These are phyloP conservation scores for Gorsachius goisagi DNA, from an alignment of 2,113 vertebrate species.

Conservation along the genomic window DNA sequence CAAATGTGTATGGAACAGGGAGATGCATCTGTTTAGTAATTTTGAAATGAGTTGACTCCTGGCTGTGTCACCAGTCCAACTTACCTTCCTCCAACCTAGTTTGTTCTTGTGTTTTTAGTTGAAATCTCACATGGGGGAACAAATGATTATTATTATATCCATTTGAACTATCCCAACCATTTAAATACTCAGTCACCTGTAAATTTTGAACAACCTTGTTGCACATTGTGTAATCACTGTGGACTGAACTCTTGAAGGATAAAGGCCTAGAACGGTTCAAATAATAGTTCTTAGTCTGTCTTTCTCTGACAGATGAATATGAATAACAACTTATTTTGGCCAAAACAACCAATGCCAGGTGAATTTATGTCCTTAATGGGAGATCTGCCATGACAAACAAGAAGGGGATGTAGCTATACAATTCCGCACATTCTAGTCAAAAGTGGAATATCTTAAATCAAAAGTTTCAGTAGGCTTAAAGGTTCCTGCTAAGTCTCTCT, in stretches of 20 bases:
- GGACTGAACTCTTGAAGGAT: background rate
- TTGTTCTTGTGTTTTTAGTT: background rate
- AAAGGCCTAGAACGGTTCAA: background rate
- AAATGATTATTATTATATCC: background rate
- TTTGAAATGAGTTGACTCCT: background rate
- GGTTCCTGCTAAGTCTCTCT: background rate
- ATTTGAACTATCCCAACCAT: background rate
- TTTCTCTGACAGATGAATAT: background rate
- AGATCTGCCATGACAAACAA: slow-evolving; percentile 48
- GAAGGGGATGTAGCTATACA: background rate
- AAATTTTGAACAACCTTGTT: background rate
- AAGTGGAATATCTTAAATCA: slow-evolving; percentile 20
- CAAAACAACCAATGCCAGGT: background rate
- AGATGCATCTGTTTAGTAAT: background rate
- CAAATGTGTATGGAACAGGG: background rate
- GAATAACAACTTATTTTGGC: slow-evolving; percentile 23
- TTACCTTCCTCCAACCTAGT: background rate
- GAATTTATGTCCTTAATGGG: slow-evolving; percentile 35
- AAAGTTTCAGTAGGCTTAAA: background rate
- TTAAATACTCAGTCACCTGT: background rate
- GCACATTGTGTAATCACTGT: background rate
- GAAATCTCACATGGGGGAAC: background rate
- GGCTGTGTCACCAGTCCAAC: background rate
- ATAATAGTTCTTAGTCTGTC: background rate
- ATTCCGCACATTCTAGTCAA: background rate